These are phyloP conservation scores for Drosophila lowei DNA, from an alignment of 1,140 invertebrate species.

Conservation along the genomic window DNA sequence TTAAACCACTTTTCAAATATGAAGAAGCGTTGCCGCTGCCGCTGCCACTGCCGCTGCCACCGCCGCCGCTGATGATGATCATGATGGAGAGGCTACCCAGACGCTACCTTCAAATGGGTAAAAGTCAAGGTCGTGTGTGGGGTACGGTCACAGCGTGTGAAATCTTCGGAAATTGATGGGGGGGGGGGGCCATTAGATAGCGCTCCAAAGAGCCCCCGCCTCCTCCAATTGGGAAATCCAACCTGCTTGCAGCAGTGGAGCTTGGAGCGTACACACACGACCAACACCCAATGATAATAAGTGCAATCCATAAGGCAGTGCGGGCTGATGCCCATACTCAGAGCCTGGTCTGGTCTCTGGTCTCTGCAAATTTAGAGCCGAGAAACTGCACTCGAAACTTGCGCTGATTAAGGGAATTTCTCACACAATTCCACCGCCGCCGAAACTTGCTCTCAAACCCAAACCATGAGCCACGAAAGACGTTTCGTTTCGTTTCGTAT, in stretches of 20 bases:
- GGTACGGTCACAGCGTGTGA: conserved; percentile 17
- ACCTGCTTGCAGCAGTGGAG: neutral
- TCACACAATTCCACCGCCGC: conserved; percentile 54
- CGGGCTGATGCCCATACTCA: conserved; percentile 43
- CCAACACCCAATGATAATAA: conserved; percentile 64
- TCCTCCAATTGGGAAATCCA: conserved; percentile 26
- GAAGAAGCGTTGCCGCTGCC: conserved; percentile 28
- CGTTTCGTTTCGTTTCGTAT: conserved; percentile 13
- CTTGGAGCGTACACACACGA: conserved; percentile 9
- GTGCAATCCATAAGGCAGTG: conserved; percentile 21
- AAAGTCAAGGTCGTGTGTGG: conserved; percentile 61
- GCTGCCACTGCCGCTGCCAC: neutral
- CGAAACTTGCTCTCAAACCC: conserved; percentile 41
- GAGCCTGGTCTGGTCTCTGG: conserved; percentile 23
- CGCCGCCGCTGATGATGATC: conserved; percentile 18
- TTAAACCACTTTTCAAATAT: conserved; percentile 50
- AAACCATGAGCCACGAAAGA: conserved; percentile 51
- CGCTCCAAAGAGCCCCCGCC: no score
- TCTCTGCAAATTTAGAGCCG: conserved; percentile 6
- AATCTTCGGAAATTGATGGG: conserved; percentile 33
- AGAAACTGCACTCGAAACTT: conserved; percentile 47
- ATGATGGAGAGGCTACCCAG: conserved; percentile 11
- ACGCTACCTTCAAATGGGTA: conserved; percentile 28
- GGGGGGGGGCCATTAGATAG: conserved; percentile 3
- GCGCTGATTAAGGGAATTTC: conserved; percentile 77